Evolutionary conservation across 2,113 vertebrate genomes (phyloP).

Genomic region (Xenopus borealis): DNA sequence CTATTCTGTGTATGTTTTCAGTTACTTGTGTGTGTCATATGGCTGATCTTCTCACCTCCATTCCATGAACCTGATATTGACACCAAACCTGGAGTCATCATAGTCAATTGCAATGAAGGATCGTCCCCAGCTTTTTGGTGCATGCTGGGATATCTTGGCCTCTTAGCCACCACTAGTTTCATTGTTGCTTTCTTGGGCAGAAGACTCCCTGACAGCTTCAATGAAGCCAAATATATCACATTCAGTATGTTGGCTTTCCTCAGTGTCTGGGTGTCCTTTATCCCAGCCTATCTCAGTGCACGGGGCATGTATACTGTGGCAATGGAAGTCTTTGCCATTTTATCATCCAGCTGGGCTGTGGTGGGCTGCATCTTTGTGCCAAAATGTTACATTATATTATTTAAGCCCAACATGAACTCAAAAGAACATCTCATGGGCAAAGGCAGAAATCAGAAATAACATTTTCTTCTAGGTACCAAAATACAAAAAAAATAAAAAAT

Average conservation of each 20-base stretch:
- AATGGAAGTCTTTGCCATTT: slow-evolving; percentile 46
- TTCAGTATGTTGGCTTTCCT: slow-evolving; percentile 48
- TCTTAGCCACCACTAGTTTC: slow-evolving; percentile 39
- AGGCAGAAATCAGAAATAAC: no score
- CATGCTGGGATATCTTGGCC: slow-evolving; percentile 37
- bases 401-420: slow-evolving; percentile 90
- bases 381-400: slow-evolving; percentile 95
- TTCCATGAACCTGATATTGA: slow-evolving; percentile 10
- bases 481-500: no score
- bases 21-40: not conserved
- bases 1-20: not conserved
- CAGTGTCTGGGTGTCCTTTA: slow-evolving; percentile 33
- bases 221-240: slow-evolving; percentile 48
- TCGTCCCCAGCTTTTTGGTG: slow-evolving; percentile 51
- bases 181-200: slow-evolving; percentile 43
- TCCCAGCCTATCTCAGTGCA: slow-evolving; percentile 26
- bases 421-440: slow-evolving; percentile 69
- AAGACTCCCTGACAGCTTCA: slow-evolving; percentile 44
- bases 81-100: slow-evolving; percentile 63
- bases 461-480: no score
- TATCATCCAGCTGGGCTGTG: slow-evolving; percentile 23
- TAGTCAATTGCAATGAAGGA: not conserved
- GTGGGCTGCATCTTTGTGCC: slow-evolving; percentile 29
- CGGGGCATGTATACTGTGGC: slow-evolving; percentile 30
- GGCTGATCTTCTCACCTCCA: not conserved